Conservation (phyloP, 23 tunicate species). For the Ascidia mentula region DNA sequence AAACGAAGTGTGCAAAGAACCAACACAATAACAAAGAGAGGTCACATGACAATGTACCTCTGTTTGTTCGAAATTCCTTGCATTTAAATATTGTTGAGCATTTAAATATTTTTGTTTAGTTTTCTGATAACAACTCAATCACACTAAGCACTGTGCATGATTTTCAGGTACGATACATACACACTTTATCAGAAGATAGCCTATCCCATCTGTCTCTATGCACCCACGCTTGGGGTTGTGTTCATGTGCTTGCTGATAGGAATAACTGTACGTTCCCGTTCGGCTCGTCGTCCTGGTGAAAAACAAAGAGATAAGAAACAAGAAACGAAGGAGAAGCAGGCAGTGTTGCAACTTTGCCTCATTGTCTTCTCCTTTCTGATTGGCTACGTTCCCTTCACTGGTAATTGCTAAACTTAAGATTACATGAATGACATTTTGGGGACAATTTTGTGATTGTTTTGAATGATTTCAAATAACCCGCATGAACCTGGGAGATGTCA, state of each 20-base stretch:
- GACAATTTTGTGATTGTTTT: too few relatives aligned
- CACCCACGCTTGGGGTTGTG: constrained; percentile 45
- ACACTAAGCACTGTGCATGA: not conserved
- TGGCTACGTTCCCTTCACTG: constrained; percentile 60
- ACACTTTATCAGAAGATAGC: constrained; percentile 21
- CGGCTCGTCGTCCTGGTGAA: not conserved
- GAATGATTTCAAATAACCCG: too few relatives aligned
- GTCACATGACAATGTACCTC: too few relatives aligned
- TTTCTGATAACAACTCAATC: too few relatives aligned
- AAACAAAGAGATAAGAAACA: not conserved
- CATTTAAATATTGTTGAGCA: too few relatives aligned
- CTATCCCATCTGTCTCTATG: constrained; percentile 42
- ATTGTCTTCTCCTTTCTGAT: constrained; percentile 46
- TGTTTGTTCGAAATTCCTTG: too few relatives aligned
- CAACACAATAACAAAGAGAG: too few relatives aligned
- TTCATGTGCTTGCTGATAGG: constrained; percentile 45
- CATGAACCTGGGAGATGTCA: too few relatives aligned
- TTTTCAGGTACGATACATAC: constrained; percentile 42
- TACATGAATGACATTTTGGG: too few relatives aligned
- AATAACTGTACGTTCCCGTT: constrained; percentile 19
- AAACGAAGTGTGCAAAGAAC: too few relatives aligned
- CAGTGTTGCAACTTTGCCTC: constrained; percentile 38
- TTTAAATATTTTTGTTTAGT: too few relatives aligned
- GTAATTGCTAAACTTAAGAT: too few relatives aligned
- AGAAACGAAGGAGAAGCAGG: constrained; percentile 29